Conservation (phyloP, 2,113 vertebrate genomes). For the Ginglymostoma cirratum region DNA sequence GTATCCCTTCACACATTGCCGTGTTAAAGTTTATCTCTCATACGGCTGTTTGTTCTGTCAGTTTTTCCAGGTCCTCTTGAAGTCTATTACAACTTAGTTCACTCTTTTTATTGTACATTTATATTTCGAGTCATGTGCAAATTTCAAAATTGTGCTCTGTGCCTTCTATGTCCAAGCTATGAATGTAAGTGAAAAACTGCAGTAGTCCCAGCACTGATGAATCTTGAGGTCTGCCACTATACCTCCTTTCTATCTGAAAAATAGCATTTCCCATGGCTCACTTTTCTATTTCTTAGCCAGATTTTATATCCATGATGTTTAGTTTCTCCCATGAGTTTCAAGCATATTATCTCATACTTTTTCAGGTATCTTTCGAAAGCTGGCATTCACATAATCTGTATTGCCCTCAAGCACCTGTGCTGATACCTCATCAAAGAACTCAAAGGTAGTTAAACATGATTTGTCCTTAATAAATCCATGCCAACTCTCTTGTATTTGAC, state of each 20-base stretch:
- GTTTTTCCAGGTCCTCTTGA: not conserved
- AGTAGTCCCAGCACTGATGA: not conserved
- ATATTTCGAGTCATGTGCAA: not conserved
- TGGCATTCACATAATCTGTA: not conserved
- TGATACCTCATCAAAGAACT: not conserved
- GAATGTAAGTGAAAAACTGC: not conserved
- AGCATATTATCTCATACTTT: not conserved
- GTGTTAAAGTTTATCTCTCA: not conserved
- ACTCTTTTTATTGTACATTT: not conserved
- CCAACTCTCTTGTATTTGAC: not conserved
- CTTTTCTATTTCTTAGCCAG: not conserved
- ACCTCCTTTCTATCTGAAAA: not conserved
- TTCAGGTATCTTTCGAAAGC: not conserved
- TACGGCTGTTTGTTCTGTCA: too few species aligned
- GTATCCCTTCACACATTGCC: not conserved
- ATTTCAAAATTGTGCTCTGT: not conserved
- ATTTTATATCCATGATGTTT: not conserved
- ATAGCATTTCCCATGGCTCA: not conserved
- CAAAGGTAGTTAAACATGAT: not conserved
- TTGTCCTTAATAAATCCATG: not conserved
- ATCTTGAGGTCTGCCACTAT: not conserved
- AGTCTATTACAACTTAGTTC: not conserved
- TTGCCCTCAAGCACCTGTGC: not conserved
- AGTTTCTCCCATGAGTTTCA: not conserved
- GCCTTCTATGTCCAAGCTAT: not conserved